Base-by-base conservation (phyloP, 2,113 vertebrate species). In the Rynchops niger region DNA sequence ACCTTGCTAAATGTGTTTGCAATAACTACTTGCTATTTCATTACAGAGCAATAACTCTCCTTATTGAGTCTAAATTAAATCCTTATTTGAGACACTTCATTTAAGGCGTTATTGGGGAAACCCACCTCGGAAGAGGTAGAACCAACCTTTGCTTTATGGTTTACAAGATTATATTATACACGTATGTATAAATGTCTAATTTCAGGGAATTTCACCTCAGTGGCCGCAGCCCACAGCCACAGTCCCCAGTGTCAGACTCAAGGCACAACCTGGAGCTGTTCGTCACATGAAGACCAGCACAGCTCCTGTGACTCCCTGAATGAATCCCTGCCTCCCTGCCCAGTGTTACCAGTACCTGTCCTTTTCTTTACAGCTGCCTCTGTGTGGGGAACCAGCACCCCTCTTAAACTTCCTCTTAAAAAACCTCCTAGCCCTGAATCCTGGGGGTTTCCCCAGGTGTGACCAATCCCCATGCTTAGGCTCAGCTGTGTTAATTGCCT, bases 11-110 rank as follows among this genome's bases (percentile, higher is more conserved):
- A 97, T 76, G 81, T 89, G 84, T 95, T 96, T 97, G 93, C 84
- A 95, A 86, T 95, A 95, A 97, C 89, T 88, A 77, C 78, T 77
- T 40, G 42, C 72, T 76, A 76, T 95, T 95, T 96, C 94, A 96
- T 95, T 96, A 96, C 21, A 45, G 86, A 94, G 80, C 82, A 96
- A 91, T 95, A 97, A 97, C 89, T 91, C 83, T 93, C 80, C 86
- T 86, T 97, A 85, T 74, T 94, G 81, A 95, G 89, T 66, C 82
- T 94, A 95, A 95, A 96, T 94, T 96, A 93, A 95, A 94, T 82
- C 84, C 91, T 85, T 93, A 95, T 94, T 95, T 93, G 89, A 95
- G 93, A 94, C 84, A 82, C 93, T 96, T 96, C 84, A 93, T 95
- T 95, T 91, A 89, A 95, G 78, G 50, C 3, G 3, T 90, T 91